Conservation (phyloP, 2,797 vertebrate genomes). For the Falco rusticolus region DNA sequence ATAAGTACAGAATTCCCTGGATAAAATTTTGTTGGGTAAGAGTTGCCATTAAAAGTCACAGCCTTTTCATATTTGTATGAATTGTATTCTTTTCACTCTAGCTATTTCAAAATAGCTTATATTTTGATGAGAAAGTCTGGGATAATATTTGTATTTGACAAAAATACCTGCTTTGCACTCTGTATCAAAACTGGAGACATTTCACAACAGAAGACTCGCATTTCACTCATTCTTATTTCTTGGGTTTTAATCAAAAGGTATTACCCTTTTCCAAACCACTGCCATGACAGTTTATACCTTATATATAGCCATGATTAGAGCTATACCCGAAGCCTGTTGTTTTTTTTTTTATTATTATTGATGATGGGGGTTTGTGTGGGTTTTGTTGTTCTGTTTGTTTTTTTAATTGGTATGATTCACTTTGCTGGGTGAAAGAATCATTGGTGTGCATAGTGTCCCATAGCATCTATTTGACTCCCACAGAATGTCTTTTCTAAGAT, state of each 20-base stretch:
- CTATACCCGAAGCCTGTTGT: background rate
- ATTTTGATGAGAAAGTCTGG: background rate
- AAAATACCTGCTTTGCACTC: background rate
- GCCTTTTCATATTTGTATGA: background rate
- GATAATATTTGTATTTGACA: background rate
- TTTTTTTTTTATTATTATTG: background rate
- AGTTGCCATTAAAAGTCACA: background rate
- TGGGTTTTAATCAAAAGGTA: background rate
- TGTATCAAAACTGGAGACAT: background rate
- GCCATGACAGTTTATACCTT: background rate
- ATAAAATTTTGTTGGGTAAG: background rate
- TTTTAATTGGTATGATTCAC: background rate
- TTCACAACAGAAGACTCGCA: background rate
- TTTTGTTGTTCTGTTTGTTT: background rate
- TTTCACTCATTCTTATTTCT: background rate
- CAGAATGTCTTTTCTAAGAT: background rate
- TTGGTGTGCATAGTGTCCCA: too few species aligned
- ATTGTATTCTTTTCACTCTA: background rate
- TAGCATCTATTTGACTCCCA: background rate
- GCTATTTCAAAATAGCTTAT: background rate
- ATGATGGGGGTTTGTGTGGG: rapidly evolving
- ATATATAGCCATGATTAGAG: background rate
- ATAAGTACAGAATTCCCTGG: background rate
- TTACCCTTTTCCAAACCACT: background rate
- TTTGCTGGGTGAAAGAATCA: background rate